These are phyloP conservation scores for Caenorhabditis doughertyi DNA, from an alignment of 2,888 invertebrate genomes.

Conservation along the genomic window DNA sequence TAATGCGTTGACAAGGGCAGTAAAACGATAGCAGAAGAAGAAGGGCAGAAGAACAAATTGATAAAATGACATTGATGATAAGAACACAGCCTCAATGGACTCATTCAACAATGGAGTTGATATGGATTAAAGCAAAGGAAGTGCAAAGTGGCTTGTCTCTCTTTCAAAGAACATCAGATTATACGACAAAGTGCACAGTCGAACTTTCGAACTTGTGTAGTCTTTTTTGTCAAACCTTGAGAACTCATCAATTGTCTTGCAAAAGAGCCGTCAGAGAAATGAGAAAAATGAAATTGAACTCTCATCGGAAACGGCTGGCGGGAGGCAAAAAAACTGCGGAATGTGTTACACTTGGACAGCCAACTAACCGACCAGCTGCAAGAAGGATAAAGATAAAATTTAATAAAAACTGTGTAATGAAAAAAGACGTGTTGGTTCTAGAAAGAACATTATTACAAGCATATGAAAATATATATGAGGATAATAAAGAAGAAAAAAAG, in stretches of 20 bases:
- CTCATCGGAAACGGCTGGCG: slow-evolving; percentile 8
- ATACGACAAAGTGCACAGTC: slow-evolving; percentile 31
- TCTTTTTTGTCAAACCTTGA: not conserved
- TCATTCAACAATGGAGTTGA: not conserved
- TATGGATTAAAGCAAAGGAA: not conserved
- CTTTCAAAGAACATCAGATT: slow-evolving; percentile 3
- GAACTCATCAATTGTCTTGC: slow-evolving; percentile 10
- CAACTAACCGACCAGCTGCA: slow-evolving; percentile 22
- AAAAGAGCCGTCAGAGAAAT: not conserved
- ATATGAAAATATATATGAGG: not conserved
- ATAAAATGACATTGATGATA: slow-evolving; percentile 18
- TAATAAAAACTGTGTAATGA: slow-evolving; percentile 14
- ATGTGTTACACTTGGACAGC: slow-evolving; percentile 39
- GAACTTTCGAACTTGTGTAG: not conserved
- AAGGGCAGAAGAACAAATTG: slow-evolving; percentile 32
- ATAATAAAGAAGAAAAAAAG: not conserved
- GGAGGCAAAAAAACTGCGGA: slow-evolving; percentile 35
- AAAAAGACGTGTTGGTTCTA: not conserved
- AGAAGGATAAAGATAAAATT: slow-evolving; percentile 3
- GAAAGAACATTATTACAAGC: slow-evolving; percentile 6
- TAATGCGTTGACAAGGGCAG: slow-evolving; percentile 24
- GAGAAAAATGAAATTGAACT: slow-evolving; percentile 31
- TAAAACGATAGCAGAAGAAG: slow-evolving; percentile 7
- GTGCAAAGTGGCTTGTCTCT: not conserved
- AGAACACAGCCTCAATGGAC: not conserved